phyloP scores from a whole-genome alignment of 2,797 vertebrate genomes.

The Melanotaenia nigrans region DNA sequence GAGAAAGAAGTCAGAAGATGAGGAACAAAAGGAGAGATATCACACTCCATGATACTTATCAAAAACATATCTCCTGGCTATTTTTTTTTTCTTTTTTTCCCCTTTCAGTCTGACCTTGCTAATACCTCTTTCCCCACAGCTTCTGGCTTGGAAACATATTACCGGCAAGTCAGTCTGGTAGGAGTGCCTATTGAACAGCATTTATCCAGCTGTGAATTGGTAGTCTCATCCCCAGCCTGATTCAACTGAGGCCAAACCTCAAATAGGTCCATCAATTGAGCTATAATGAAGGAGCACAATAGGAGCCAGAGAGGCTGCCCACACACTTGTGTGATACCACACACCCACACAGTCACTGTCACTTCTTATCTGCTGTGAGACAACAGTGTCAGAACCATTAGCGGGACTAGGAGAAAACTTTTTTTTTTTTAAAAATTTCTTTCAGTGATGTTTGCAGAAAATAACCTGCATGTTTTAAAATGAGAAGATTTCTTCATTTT shows the following conservation, averaged over 20 bases:
- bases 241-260: constrained; percentile 63
- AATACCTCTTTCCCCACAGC: constrained; percentile 27
- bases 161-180: constrained; percentile 69
- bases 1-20: constrained; percentile 32
- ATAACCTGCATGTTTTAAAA: constrained; percentile 2
- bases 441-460: constrained; percentile 6
- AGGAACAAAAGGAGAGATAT: constrained; percentile 38
- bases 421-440: background rate
- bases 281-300: constrained; percentile 57
- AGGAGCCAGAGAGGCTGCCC: constrained; percentile 51
- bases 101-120: constrained; percentile 46
- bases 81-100: constrained; percentile 33
- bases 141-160: constrained; percentile 60
- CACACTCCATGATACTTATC: constrained; percentile 54
- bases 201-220: constrained; percentile 70
- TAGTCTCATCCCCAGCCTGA: constrained; percentile 58
- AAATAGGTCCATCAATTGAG: constrained; percentile 70
- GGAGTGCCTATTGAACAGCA: constrained; percentile 66
- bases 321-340: constrained; percentile 34
- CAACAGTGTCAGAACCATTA: constrained; percentile 31
- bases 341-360: constrained; percentile 20
- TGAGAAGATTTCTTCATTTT: background rate
- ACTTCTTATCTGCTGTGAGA: constrained; percentile 47
- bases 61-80: constrained; percentile 31
- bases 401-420: background rate